phyloP scores from a whole-genome alignment of 2,113 vertebrate species.

The Sinocyclocheilus anshuiensis region DNA sequence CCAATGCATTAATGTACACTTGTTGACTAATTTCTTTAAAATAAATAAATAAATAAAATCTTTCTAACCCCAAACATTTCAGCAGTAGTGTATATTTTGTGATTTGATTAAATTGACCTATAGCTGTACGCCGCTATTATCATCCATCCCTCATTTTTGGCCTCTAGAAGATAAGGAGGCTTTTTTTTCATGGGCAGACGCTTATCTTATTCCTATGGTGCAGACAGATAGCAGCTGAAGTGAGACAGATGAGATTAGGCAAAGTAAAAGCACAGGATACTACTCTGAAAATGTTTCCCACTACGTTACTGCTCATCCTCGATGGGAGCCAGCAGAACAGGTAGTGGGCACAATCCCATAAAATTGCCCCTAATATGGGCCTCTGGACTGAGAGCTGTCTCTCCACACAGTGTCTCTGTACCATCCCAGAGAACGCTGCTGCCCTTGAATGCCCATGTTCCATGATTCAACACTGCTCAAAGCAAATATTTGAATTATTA shows the following conservation, averaged over 20 bases:
- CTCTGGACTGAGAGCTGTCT: not conserved
- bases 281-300: not conserved
- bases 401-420: not conserved
- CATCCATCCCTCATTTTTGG: not conserved
- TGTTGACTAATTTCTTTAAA: not conserved
- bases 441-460: not conserved
- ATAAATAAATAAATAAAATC: not conserved
- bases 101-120: slow-evolving; percentile 3
- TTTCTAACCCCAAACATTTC: not conserved
- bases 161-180: not conserved
- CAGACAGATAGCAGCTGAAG: slow-evolving; percentile 7
- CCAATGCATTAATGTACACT: not conserved
- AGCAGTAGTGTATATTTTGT: not conserved
- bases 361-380: not conserved
- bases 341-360: not conserved
- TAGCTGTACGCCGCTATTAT: not conserved
- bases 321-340: not conserved
- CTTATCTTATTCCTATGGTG: slow-evolving; percentile 11
- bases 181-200: not conserved
- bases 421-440: not conserved
- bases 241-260: not conserved
- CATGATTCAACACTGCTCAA: not conserved
- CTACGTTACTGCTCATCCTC: not conserved
- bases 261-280: not conserved
- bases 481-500: slow-evolving; percentile 4